Evolutionary conservation across 1,140 invertebrate species (phyloP).

Genomic region (Diachasma alloeum): DNA sequence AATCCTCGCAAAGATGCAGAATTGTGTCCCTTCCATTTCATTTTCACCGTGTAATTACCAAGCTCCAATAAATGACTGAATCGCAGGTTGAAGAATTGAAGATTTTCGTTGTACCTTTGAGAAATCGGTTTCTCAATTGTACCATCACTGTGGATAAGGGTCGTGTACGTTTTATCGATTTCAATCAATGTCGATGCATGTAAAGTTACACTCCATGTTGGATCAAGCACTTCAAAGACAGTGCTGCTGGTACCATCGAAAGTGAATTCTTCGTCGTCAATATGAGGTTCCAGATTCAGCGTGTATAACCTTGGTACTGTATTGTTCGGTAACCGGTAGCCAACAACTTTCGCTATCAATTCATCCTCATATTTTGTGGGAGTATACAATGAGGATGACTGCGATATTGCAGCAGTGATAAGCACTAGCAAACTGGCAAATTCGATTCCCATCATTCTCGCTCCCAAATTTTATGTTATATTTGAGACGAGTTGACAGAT

Average conservation of each 20-base stretch:
- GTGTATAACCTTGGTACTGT: conserved; percentile 25
- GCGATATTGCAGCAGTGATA: not conserved
- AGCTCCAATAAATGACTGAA: conserved; percentile 14
- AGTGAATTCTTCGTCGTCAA: conserved; percentile 28
- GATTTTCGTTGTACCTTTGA: not conserved
- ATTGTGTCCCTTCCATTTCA: conserved; percentile 15
- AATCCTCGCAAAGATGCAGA: not conserved
- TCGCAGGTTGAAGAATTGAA: conserved; percentile 20
- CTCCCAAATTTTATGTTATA: not conserved
- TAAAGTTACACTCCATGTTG: conserved; percentile 17
- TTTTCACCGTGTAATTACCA: conserved; percentile 25
- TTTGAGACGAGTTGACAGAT: not conserved
- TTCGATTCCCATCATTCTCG: not conserved
- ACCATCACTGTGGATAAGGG: conserved; percentile 3
- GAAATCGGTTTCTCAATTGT: not conserved
- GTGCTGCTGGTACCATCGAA: conserved; percentile 30
- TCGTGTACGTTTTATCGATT: conserved; percentile 23
- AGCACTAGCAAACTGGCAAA: not conserved
- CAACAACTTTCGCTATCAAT: conserved; percentile 12
- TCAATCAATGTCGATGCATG: conserved; percentile 26
- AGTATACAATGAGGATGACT: not conserved
- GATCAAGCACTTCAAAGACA: conserved; percentile 16
- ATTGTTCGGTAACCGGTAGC: conserved; percentile 30
- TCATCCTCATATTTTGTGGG: not conserved
- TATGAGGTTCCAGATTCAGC: conserved; percentile 28